phyloP scores from a whole-genome alignment of 1,140 invertebrate species.

The Epicauta chinensis region DNA sequence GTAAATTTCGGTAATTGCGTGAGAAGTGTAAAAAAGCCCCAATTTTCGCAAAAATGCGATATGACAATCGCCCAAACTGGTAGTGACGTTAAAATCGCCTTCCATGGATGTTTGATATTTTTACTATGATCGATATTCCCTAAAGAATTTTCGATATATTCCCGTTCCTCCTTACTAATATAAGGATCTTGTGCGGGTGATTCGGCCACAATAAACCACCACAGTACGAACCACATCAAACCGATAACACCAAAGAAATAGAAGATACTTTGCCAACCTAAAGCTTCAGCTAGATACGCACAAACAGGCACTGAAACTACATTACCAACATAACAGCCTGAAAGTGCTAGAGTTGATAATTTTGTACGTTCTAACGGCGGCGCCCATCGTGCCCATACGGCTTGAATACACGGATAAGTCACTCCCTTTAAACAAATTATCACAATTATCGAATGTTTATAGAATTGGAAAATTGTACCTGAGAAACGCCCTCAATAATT shows the following conservation, averaged over 20 bases:
- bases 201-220: constrained; percentile 67
- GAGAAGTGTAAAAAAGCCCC: constrained; percentile 91
- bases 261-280: constrained; percentile 83
- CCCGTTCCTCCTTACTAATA: constrained; percentile 68
- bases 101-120: constrained; percentile 68
- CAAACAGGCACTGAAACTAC: constrained; percentile 73
- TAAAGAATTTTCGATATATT: constrained; percentile 60
- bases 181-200: constrained; percentile 68
- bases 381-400: constrained; percentile 84
- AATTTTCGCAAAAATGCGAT: constrained; percentile 92
- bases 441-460: not conserved
- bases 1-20: constrained; percentile 89
- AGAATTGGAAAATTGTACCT: constrained; percentile 53
- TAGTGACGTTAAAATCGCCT: constrained; percentile 68
- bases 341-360: constrained; percentile 71
- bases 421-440: constrained; percentile 61
- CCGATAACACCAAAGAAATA: constrained; percentile 75
- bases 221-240: constrained; percentile 63
- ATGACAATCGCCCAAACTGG: constrained; percentile 87
- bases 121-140: constrained; percentile 36
- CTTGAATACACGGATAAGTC: constrained; percentile 84
- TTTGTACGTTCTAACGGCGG: constrained; percentile 74
- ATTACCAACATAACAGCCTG: constrained; percentile 76
- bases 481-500: constrained; percentile 81
- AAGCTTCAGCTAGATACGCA: constrained; percentile 61